These are phyloP conservation scores for Dreissena rostriformis DNA, from an alignment of 1,140 invertebrate genomes.

Conservation along the genomic window DNA sequence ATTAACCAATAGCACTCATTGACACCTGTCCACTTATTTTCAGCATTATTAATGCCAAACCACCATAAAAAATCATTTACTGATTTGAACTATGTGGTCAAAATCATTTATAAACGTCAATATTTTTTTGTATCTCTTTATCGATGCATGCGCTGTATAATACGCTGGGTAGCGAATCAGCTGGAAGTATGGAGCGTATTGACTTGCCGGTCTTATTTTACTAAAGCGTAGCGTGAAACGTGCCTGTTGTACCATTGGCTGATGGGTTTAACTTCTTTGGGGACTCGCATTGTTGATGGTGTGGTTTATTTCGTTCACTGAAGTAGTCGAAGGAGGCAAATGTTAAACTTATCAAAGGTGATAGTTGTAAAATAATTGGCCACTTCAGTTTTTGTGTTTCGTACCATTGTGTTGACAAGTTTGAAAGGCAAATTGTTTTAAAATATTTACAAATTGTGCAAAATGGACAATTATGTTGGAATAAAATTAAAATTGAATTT, in stretches of 20 bases:
- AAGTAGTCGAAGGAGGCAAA: too few relatives aligned
- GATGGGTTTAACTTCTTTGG: background rate
- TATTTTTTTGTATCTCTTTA: slow-evolving; percentile 41
- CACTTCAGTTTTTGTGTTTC: too few relatives aligned
- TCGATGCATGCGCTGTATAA: background rate
- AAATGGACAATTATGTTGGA: too few relatives aligned
- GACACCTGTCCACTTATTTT: slow-evolving; percentile 36
- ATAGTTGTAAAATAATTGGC: too few relatives aligned
- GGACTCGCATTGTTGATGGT: background rate
- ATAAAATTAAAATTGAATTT: too few relatives aligned
- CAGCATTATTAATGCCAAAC: slow-evolving; percentile 15
- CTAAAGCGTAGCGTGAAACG: background rate
- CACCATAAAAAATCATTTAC: background rate
- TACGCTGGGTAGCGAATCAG: background rate
- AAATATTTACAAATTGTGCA: too few relatives aligned
- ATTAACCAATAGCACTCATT: too few relatives aligned
- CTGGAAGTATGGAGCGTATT: background rate
- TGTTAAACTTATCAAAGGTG: too few relatives aligned
- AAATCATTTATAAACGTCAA: slow-evolving; percentile 49
- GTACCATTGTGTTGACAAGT: too few relatives aligned
- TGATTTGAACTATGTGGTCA: slow-evolving; percentile 4
- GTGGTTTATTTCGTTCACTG: background rate
- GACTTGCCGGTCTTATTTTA: background rate
- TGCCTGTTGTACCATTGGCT: background rate
- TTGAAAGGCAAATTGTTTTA: too few relatives aligned